These are phyloP conservation scores for Ailurus styani DNA, from an alignment of 2,113 vertebrate species.

Conservation along the genomic window DNA sequence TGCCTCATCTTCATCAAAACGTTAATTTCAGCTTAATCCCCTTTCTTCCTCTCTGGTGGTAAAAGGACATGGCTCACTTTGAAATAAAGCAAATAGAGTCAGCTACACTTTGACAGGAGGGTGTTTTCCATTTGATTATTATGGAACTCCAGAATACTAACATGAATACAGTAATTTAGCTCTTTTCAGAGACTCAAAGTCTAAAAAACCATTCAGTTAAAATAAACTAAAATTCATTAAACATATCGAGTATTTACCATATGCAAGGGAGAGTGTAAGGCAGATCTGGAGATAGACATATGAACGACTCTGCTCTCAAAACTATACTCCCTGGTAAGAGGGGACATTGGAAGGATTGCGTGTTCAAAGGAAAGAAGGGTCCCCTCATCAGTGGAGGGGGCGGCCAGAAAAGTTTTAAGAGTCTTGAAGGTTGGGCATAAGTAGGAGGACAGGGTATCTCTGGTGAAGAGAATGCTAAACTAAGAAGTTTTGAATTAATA, in stretches of 20 bases:
- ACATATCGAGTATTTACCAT: not conserved
- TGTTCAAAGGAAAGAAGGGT: not conserved
- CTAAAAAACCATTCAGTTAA: not conserved
- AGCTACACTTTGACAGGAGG: not conserved
- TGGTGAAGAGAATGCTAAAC: not conserved
- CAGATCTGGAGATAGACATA: not conserved
- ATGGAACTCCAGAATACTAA: not conserved
- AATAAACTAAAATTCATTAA: constrained; percentile 4
- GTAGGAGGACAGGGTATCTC: not conserved
- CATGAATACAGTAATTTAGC: not conserved
- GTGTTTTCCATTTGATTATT: constrained; percentile 44
- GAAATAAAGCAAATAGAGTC: constrained; percentile 53
- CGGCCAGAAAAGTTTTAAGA: not conserved
- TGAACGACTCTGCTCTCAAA: not conserved
- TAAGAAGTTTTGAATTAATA: not conserved
- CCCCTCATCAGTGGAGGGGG: not conserved
- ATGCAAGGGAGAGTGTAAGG: not conserved
- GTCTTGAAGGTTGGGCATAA: not conserved
- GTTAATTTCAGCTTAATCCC: constrained; percentile 69
- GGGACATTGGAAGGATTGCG: not conserved
- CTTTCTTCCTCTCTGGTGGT: constrained; percentile 68
- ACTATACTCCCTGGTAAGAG: not conserved
- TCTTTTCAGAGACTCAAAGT: not conserved
- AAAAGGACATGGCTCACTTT: constrained; percentile 59
- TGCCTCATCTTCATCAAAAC: constrained; percentile 70